Evolutionary conservation across 2,888 invertebrate species (phyloP), one percentile per base, ranked within the genome.

Genomic region (Calameuta filiformis): DNA sequence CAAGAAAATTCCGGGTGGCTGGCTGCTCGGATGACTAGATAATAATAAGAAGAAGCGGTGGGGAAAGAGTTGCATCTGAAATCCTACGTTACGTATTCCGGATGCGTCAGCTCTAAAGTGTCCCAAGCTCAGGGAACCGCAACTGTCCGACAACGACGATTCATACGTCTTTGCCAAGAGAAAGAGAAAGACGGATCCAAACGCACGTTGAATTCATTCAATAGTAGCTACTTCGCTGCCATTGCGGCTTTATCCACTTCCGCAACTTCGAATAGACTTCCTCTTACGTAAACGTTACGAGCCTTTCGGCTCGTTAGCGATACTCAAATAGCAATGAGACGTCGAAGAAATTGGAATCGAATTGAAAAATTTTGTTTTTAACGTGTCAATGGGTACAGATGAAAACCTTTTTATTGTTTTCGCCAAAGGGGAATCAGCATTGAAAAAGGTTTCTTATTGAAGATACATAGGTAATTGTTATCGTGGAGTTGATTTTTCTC

Each of bases 31-130:
- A 23, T 23, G 56, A 56, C 56, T 23, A 56, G 56, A 56, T 56
- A 56, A 56, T 56, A 23, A 23, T 9, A 9, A 56, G 23, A 23
- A 23, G 23, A 9, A 56, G 56, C 56, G 23, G 23, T 2, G 56
- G 71, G 71, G 33, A 34, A 71, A 31, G 71, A 34, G 31, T 15
- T 71, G 81, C 81, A 82, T 82, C 80, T 81, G 82, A 89, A 89
- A 89, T 89, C 88, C 87, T 81, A 80, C 84, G 87, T 89, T 88
- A 89, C 85, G 88, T 89, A 89, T 89, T 89, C 89, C 85, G 81
- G 69, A 83, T 82, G 87, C 89, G 88, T 87, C 87, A 83, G 86
- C 88, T 87, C 86, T 87, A 87, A 88, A 88, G 85, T 87, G 83
- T 84, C 82, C 83, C 85, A 83, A 81, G 81, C 82, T 81, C 83